Base-by-base conservation (phyloP, 1,140 invertebrate genomes). In the Drosophila malerkotliana region DNA sequence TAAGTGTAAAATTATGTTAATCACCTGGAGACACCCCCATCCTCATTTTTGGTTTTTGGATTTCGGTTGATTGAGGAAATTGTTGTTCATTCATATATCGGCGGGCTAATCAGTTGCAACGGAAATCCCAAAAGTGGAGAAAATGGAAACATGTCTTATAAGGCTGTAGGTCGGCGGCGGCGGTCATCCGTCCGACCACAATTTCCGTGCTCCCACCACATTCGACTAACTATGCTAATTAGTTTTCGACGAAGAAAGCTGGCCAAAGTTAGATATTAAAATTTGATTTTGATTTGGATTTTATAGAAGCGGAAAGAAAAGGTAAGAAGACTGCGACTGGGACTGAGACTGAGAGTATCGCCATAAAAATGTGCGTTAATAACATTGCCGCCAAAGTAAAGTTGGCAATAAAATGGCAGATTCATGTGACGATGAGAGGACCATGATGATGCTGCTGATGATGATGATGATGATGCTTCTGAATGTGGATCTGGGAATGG, bases 371-470 rank as follows among this genome's bases (percentile, higher is more conserved):
- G 83, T 88, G 83, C 83, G 83, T 88, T 88, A 88, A 88, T 88
- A 88, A 89, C 84, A 84, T 83, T 88, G 83, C 87, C 87, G 87
- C 87, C 87, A 90, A 90, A 90, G 87, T 87, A 54, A 83, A 78
- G 69, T 80, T 87, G 87, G 69, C 79, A 73, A 90, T 90, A 90
- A 90, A 90, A 82, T 90, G 87, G 87, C 87, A 87, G 81, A 90
- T 90, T 90, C 87, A 90, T 90, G 88, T 71, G 83, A 83, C 76
- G 84, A 81, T 67, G 76, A 49, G 54, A 63, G 10, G 80, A 79
- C 66, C 76, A 67, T 67, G 72, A 24, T 58, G 61, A 59, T 28
- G 32, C 10, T 63, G 24, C 58, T 26, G 15, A 76, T 59, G 77
- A 51, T 34, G 21, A 18, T 6, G 57, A 52, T 52, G 61, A 49